These are phyloP conservation scores for Antennarius striatus DNA, from an alignment of 2,113 vertebrate genomes.

Conservation along the genomic window DNA sequence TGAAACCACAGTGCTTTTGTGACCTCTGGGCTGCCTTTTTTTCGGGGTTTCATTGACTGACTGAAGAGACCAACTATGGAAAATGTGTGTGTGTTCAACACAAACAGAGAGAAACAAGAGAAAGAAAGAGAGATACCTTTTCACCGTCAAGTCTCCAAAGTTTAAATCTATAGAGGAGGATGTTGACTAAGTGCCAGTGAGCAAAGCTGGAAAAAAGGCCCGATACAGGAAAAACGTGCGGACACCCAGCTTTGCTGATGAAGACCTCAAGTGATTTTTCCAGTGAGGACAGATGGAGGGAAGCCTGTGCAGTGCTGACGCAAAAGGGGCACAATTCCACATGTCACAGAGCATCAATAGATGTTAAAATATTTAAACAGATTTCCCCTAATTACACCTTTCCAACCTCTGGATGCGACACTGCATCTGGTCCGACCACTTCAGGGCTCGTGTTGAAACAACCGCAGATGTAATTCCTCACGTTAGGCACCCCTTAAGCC, in stretches of 20 bases:
- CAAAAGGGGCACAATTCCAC: slow-evolving; percentile 65
- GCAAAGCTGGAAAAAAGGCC: background rate
- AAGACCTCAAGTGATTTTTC: slow-evolving; percentile 53
- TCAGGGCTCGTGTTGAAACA: slow-evolving; percentile 63
- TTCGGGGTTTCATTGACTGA: slow-evolving; percentile 13
- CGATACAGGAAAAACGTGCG: slow-evolving; percentile 37
- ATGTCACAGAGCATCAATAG: slow-evolving; percentile 73
- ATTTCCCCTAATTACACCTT: slow-evolving; percentile 74
- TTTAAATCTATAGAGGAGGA: slow-evolving; percentile 9
- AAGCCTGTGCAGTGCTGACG: slow-evolving; percentile 46
- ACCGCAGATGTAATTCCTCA: slow-evolving; percentile 72
- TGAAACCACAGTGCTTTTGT: slow-evolving; percentile 30
- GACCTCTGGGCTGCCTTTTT: slow-evolving; percentile 42
- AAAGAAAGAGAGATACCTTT: slow-evolving; percentile 15
- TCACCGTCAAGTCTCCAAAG: slow-evolving; percentile 19
- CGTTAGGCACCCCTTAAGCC: slow-evolving; percentile 53
- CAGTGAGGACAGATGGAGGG: slow-evolving; percentile 52
- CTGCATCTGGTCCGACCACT: slow-evolving; percentile 58
- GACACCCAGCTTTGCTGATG: slow-evolving; percentile 40
- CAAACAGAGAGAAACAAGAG: background rate
- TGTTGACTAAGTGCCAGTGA: slow-evolving; percentile 23
- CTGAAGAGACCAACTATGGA: slow-evolving; percentile 35
- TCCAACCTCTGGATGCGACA: slow-evolving; percentile 58
- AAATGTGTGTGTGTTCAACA: slow-evolving; percentile 28
- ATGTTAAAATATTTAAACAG: slow-evolving; percentile 75